Base-by-base conservation (phyloP, 2,888 invertebrate species). In the Exocentrus adspersus region DNA sequence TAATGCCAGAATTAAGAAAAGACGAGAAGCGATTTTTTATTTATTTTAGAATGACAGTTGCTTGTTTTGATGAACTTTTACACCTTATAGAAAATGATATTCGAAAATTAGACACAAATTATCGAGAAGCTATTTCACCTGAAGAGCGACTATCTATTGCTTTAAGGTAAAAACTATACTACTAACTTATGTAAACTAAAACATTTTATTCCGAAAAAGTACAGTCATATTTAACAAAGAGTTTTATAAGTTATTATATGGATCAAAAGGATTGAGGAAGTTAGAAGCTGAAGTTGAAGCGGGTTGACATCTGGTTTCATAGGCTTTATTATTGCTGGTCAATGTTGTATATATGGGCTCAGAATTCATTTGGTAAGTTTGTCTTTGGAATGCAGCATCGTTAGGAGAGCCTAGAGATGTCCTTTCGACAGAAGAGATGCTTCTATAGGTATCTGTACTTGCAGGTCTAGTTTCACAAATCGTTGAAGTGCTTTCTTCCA, bases 1-100 rank as follows among this genome's bases (percentile, higher is more conserved):
- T 42, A 42, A 12, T 42, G 42, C 16, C 42, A 10, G 6, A 42
- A 10, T 42, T 42, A 42, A 9, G 42, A 42, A 42, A 42, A 12
- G 42, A 42, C 42, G 4, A 14, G 17, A 42, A 53, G 1, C 53
- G 30, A 37, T 60, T 52, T 53, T 53, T 45, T 53, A 53, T 37
- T 21, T 60, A 60, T 45, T 60, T 60, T 41, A 24, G 60, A 51
- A 60, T 60, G 53, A 30, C 52, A 20, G 43, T 24, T 19, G 60
- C 24, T 32, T 32, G 53, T 32, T 60, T 60, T 43, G 60, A 60
- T 45, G 53, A 53, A 45, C 17, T 52, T 17, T 53, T 53, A 45
- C 28, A 30, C 30, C 20, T 60, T 16, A 50, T 59, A 7, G 37
- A 24, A 3, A 19, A 42, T 37, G 41, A 42, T 41, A 54, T 54